Base-by-base conservation (phyloP, 2,113 vertebrate genomes). In the Rissa tridactyla region DNA sequence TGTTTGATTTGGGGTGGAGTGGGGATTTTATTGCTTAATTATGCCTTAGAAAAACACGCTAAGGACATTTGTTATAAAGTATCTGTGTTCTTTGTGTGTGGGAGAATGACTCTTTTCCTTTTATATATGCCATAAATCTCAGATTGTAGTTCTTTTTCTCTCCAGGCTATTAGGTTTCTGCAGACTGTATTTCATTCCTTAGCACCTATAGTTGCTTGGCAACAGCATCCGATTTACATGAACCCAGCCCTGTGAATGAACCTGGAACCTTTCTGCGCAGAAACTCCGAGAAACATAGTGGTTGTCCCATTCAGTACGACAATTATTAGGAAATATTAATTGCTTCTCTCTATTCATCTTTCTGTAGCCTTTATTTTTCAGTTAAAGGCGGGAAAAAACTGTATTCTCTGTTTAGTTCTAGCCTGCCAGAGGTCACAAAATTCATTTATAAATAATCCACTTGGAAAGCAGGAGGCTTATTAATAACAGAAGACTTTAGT, bases 151-250 rank as follows among this genome's bases (percentile, higher is more conserved):
- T 93, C 94, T 97, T 95, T 94, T 97, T 97, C 94, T 95, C 96
- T 96, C 76, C 91, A 94, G 96, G 95, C 95, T 97, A 94, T 96
- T 97, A 97, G 96, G 95, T 95, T 95, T 97, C 92, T 96, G 86
- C 86, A 94, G 93, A 82, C 94, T 96, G 92, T 96, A 94, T 97
- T 97, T 97, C 95, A 97, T 96, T 96, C 93, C 90, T 96, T 97
- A 96, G 97, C 91, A 97, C 95, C 96, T 96, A 92, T 75, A 92
- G 97, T 97, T 97, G 96, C 96, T 96, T 97, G 96, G 97, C 95
- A 95, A 96, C 95, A 94, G 91, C 91, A 93, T 91, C 96, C 16
- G 16, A 94, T 97, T 97, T 97, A 94, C 90, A 94, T 94, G 97
- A 96, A 79, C 85, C 96, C 93, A 91, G 65, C 93, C 92, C 81